These are phyloP conservation scores for Phrynosoma platyrhinos DNA, from an alignment of 2,113 vertebrate genomes.

Conservation along the genomic window DNA sequence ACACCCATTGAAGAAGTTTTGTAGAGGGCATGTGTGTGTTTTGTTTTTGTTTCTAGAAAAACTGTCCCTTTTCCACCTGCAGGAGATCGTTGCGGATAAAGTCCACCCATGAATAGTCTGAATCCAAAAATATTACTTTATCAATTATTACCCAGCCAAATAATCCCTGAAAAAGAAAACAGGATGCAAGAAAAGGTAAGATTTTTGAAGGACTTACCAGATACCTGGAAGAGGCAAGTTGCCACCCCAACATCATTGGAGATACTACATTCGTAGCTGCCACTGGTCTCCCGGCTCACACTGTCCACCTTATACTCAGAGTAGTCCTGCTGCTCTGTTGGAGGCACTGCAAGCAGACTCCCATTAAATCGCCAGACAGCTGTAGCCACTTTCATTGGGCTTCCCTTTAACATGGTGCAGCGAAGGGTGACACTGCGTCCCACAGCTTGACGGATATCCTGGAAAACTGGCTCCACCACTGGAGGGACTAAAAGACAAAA, in stretches of 20 bases:
- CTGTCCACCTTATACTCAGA: constrained; percentile 88
- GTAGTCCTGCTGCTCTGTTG: constrained; percentile 82
- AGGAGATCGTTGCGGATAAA: too few species aligned
- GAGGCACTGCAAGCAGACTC: constrained; percentile 77
- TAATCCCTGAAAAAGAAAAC: too few species aligned
- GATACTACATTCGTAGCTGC: constrained; percentile 90
- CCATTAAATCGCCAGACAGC: constrained; percentile 90
- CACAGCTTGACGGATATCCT: constrained; percentile 88
- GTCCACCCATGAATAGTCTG: too few species aligned
- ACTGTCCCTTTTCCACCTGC: too few species aligned
- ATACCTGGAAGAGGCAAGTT: constrained; percentile 90
- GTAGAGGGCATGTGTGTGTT: too few species aligned
- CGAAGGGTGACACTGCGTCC: constrained; percentile 84
- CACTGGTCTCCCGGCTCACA: constrained; percentile 85
- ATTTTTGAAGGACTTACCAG: constrained; percentile 81
- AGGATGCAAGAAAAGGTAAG: neutral
- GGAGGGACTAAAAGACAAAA: constrained; percentile 82
- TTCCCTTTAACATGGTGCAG: constrained; percentile 88
- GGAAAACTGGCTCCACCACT: constrained; percentile 87
- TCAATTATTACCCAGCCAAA: too few species aligned
- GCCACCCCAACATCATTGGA: constrained; percentile 91
- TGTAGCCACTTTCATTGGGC: constrained; percentile 86
- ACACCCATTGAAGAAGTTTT: too few species aligned
- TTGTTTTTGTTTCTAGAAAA: too few species aligned
- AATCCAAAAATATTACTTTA: too few species aligned